A percentile compares a stretch with the other conserved stretches of the same genome.
Evolutionary conservation across 2,888 invertebrate species (phyloP).

Genomic region (Heliconius aoede): DNA sequence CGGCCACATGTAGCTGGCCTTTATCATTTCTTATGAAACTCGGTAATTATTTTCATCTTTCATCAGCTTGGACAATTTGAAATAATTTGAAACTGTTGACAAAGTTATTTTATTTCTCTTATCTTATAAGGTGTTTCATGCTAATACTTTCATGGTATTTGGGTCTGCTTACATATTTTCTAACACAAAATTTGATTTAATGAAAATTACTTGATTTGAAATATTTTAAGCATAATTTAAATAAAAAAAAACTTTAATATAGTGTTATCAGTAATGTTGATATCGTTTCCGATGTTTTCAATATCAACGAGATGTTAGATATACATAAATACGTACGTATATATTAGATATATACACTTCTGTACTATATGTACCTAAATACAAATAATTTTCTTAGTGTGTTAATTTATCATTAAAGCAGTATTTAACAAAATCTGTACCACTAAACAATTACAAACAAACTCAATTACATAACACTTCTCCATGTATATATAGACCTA

Average conservation of each 20-base stretch:
- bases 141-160: neutral
- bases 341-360: too few relatives aligned
- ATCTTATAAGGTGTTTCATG: neutral
- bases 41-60: constrained; percentile 27
- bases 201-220: neutral
- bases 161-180: too few relatives aligned
- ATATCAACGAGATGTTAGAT: neutral
- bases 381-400: neutral
- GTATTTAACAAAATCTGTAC: neutral
- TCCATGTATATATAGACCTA: neutral
- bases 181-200: neutral
- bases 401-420: neutral
- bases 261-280: neutral
- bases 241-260: neutral
- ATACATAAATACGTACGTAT: neutral
- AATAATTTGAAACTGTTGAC: constrained; percentile 12
- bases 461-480: neutral
- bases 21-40: constrained; percentile 23
- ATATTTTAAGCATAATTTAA: neutral
- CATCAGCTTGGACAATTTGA: constrained; percentile 19
- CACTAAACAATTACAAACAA: neutral
- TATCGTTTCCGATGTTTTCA: neutral
- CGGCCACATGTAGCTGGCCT: constrained; percentile 18
- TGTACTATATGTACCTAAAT: neutral
- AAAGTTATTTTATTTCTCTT: neutral